Base-by-base conservation (phyloP, 2,113 vertebrate species). In the Ondatra zibethicus region DNA sequence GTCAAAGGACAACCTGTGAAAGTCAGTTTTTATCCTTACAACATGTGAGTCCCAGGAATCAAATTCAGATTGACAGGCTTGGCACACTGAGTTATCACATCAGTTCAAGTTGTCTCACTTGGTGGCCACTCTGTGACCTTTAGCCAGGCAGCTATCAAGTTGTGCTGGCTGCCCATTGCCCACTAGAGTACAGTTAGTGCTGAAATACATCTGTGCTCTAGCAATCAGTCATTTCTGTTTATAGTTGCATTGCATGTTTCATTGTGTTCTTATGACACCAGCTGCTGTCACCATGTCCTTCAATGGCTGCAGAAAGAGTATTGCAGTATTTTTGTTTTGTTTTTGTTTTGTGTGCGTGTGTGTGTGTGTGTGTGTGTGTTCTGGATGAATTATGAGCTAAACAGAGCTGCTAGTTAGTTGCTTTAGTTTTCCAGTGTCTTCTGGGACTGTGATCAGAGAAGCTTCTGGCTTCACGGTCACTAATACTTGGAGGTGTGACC, bases 221-320 rank as follows among this genome's bases (percentile, higher is more conserved):
- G 84, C 50, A 65, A 82, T 84, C 55, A 92, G 39, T 68, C 80
- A 81, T 66, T 86, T 80, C 23, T 85, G 3, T 78, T 95, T 87
- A 47, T 50, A 39, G 39, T 47, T 68, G 17, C 23, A 52, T 27
- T 91, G 75, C 13, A 42, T n/a, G 13, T 36, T 73, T 96, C 93
- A 82, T 87, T 93, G 93, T 52, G 19, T 75, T 85, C 87, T 91
- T 95, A 68, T 91, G 63, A 70, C 55, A 88, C 23, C 52, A n/a
- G 17, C 31, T 47, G 52, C 39, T 75, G 9, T 11, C 61, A 39
- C 39, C 63, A 90, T 90, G 75, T 92, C 39, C 5, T 73, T 75
- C 92, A 88, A 78, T 78, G 76, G 27, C 25, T 91, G 0, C 25
- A 63, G 93, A 25, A 94, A 75, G 55, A 50, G 70, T 50, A 84